These are phyloP conservation scores for Pteropus alecto DNA, from an alignment of 2,113 vertebrate genomes.

Conservation along the genomic window DNA sequence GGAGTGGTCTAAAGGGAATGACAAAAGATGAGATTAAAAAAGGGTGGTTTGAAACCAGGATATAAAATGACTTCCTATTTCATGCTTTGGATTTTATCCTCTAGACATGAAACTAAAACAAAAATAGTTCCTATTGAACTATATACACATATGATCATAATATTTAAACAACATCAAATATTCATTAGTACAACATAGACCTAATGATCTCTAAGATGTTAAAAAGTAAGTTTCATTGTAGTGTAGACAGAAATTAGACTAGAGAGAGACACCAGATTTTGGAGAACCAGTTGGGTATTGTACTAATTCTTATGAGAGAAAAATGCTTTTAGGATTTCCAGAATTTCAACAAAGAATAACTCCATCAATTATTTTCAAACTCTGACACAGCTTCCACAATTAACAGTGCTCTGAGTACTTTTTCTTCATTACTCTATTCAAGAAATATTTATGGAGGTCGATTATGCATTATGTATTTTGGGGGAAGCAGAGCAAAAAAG, in stretches of 20 bases:
- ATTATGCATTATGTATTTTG: background rate
- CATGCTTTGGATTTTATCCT: background rate
- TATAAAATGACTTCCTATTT: background rate
- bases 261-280: no score
- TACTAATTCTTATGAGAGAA: background rate
- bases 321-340: background rate
- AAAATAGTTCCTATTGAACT: background rate
- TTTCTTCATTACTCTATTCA: background rate
- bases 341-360: background rate
- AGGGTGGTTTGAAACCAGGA: background rate
- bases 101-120: background rate
- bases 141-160: background rate
- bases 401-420: background rate
- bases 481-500: background rate
- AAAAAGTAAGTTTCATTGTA: background rate
- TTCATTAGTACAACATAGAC: background rate
- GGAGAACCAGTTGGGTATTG: background rate
- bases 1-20: background rate
- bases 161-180: background rate
- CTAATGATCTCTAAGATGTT: background rate
- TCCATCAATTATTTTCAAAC: background rate
- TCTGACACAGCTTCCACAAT: background rate
- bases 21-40: background rate
- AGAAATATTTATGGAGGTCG: background rate
- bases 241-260: background rate